Conservation (phyloP, 2,797 vertebrate species). For the Sebastes diploproa region DNA sequence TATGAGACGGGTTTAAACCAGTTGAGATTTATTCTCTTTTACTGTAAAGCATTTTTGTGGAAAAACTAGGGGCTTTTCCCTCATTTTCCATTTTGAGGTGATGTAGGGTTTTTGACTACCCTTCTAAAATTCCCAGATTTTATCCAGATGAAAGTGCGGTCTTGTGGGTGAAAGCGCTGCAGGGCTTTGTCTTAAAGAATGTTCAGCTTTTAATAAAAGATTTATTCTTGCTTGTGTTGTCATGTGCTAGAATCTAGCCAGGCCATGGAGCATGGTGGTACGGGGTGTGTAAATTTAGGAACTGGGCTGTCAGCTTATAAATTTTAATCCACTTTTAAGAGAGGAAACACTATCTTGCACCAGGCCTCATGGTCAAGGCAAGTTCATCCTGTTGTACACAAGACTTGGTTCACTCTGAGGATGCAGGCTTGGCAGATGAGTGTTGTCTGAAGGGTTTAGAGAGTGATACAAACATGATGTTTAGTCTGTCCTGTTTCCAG, state of each 20-base stretch:
- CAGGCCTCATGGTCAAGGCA: constrained; percentile 1
- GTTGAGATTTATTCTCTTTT: background rate
- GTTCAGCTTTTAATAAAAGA: constrained; percentile 60
- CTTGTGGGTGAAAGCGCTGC: constrained; percentile 45
- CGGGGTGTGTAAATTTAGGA: constrained; percentile 38
- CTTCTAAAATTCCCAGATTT: constrained; percentile 49
- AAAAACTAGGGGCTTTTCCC: constrained; percentile 31
- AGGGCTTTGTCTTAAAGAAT: constrained; percentile 52
- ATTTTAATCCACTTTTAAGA: constrained; percentile 42
- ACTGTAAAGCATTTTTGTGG: background rate
- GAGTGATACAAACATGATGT: constrained; percentile 17
- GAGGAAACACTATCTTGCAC: constrained; percentile 4
- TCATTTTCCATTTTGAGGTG: constrained; percentile 37
- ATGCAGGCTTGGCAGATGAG: constrained; percentile 5
- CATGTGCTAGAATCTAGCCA: constrained; percentile 43
- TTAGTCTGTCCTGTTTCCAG: constrained; percentile 29
- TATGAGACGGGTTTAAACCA: constrained; percentile 7
- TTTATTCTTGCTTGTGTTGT: constrained; percentile 52
- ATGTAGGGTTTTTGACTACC: constrained; percentile 31
- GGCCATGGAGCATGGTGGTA: constrained; percentile 19
- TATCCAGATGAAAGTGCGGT: constrained; percentile 59
- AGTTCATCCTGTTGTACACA: constrained; percentile 1
- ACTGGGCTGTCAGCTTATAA: constrained; percentile 19
- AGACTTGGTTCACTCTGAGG: background rate
- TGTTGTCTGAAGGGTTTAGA: constrained; percentile 13